Evolutionary conservation across 1,140 invertebrate species (phyloP), one percentile per base, ranked within the genome.

Genomic region (Scaptomyza pallida): DNA sequence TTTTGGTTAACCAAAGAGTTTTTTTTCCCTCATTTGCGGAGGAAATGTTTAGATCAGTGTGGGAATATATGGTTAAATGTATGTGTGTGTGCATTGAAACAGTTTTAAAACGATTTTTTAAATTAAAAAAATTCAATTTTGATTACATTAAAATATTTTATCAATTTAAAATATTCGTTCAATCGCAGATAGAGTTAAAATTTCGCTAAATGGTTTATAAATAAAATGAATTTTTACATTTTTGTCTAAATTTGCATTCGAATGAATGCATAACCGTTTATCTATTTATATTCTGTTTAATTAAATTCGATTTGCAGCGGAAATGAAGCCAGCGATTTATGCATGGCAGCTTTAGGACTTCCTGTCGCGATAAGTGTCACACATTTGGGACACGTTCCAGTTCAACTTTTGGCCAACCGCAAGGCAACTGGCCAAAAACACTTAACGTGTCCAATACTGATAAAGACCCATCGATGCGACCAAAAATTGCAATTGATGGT

Each of bases 11-110:
- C 79, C 78, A 44, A 71, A 52, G 45, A 48, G n/a, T 63, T 50
- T 57, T 70, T 67, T 56, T 21, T 23, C 6, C n/a, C n/a, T 17
- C 64, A 64, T 70, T 79, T 79, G 72, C 30, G 80, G 80, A 76
- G 30, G 50, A 12, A 21, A 13, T 10, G 35, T 13, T 21, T 10
- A 21, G 5, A 21, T 8, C n/a, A n/a, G n/a, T 15, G 13, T 48
- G 16, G 30, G 43, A 19, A n/a, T 41, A 15, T 19, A 15, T 35
- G 1, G 13, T 30, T 9, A 17, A 13, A 15, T 35, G 16, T 37
- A 15, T 52, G 15, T 33, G 30, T 56, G 21, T n/a, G n/a, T n/a
- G n/a, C n/a, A n/a, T n/a, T n/a, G n/a, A n/a, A n/a, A n/a, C n/a
- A n/a, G n/a, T n/a, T n/a, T n/a, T n/a, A n/a, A n/a, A n/a, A n/a